Conservation (phyloP, 1,140 invertebrate species). For the Zaprionus ghesquierei region DNA sequence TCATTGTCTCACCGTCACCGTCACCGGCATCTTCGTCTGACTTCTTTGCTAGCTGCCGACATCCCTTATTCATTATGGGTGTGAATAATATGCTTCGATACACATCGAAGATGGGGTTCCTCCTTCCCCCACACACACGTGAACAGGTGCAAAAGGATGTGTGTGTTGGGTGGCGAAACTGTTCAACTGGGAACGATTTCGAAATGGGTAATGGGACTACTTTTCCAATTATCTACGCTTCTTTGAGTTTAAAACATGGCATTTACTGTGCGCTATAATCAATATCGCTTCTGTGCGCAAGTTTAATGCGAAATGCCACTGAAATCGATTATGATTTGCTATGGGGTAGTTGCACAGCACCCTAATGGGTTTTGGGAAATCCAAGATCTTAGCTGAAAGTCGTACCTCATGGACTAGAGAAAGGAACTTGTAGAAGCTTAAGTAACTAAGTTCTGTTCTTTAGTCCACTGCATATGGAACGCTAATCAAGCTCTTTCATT, state of each 20-base stretch:
- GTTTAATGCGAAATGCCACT: background rate
- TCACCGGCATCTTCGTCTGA: background rate
- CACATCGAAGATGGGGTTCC: conserved; percentile 1
- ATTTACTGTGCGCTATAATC: background rate
- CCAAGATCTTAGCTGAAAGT: no score
- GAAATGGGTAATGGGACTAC: background rate
- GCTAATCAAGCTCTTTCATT: background rate
- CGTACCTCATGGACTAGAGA: no score
- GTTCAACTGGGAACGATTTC: background rate
- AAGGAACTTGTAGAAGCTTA: no score
- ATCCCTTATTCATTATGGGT: conserved; percentile 59
- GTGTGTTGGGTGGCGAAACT: background rate
- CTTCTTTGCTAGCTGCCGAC: background rate
- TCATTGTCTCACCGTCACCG: background rate
- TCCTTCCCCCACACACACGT: background rate
- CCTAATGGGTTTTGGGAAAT: no score
- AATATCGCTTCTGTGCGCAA: background rate
- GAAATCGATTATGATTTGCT: no score
- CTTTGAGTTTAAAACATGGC: background rate
- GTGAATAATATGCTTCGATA: conserved; percentile 62
- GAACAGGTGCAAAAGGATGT: background rate
- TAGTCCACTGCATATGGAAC: no score
- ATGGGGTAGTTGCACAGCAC: no score
- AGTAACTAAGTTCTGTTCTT: no score
- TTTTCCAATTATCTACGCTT: background rate